Conservation (phyloP, 2,888 invertebrate species). For the Ophioninae sp. region DNA sequence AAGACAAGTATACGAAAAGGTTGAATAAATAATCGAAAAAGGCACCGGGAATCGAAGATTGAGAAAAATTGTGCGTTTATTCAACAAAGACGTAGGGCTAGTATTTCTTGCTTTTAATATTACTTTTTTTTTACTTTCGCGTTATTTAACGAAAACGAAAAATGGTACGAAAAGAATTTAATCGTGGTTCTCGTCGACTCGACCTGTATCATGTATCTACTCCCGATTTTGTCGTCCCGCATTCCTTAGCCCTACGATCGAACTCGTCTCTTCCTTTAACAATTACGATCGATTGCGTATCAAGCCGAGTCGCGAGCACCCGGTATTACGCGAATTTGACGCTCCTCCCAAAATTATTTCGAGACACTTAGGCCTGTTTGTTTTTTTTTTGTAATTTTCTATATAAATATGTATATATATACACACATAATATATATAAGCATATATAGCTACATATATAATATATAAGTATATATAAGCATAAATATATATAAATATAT, state of each 20-base stretch:
- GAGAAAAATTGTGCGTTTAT: slow-evolving; percentile 81
- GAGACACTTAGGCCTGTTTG: slow-evolving; percentile 58
- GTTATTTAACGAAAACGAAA: slow-evolving; percentile 7
- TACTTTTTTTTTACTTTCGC: slow-evolving; percentile 30
- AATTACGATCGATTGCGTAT: neutral
- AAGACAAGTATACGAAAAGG: slow-evolving; percentile 24
- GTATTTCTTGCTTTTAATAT: slow-evolving; percentile 64
- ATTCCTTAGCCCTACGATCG: neutral
- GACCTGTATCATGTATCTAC: slow-evolving; percentile 11
- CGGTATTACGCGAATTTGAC: slow-evolving; percentile 18
- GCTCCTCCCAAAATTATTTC: slow-evolving; percentile 33
- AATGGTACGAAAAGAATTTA: slow-evolving; percentile 12
- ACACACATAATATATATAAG: neutral
- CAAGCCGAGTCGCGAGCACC: slow-evolving; percentile 63
- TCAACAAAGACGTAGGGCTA: slow-evolving; percentile 77
- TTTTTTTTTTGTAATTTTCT: slow-evolving; percentile 30
- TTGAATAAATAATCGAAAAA: slow-evolving; percentile 67
- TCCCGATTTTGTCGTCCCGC: slow-evolving; percentile 11
- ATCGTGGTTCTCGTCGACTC: slow-evolving; percentile 34
- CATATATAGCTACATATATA: neutral
- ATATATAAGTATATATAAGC: neutral
- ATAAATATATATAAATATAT: neutral
- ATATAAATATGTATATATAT: neutral
- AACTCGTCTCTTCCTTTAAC: neutral
- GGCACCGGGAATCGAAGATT: slow-evolving; percentile 74